Percentiles rank a stretch among this genome's conserved stretches.
Conservation (phyloP, 1,140 invertebrate species). For the Aphelenchoides avenae region DNA sequence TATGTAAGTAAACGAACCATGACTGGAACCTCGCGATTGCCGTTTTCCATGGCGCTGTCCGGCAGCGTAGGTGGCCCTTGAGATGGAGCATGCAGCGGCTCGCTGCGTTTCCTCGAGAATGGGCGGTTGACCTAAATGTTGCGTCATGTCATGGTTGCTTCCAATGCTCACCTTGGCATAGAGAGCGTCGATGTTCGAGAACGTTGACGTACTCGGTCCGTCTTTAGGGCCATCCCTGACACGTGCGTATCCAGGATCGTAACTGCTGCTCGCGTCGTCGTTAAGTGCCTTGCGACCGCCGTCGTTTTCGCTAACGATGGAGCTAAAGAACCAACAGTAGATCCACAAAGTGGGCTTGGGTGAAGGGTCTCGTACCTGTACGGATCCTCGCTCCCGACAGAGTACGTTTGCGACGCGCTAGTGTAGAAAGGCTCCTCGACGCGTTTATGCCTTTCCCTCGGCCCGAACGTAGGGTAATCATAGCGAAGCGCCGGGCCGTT, state of each 20-base stretch:
- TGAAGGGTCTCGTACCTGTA: conserved; percentile 24
- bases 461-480: too few species aligned
- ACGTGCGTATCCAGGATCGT: conserved; percentile 11
- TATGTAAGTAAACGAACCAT: too few species aligned
- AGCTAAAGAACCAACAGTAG: conserved; percentile 20
- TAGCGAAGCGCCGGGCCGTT: too few species aligned
- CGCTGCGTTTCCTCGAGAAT: too few species aligned
- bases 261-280: conserved; percentile 13
- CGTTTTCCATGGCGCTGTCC: too few species aligned
- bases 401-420: conserved; percentile 41
- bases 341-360: not conserved
- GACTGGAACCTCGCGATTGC: too few species aligned
- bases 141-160: too few species aligned
- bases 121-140: too few species aligned
- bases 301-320: conserved; percentile 38
- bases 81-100: too few species aligned
- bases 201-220: not conserved
- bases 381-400: conserved; percentile 36
- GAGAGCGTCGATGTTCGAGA: conserved; percentile 27
- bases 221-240: not conserved
- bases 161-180: conserved; percentile 47
- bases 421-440: conserved; percentile 35
- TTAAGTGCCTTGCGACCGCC: not conserved
- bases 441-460: too few species aligned
- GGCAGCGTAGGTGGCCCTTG: too few species aligned